Evolutionary conservation across 2,888 invertebrate species (phyloP), one percentile per base, ranked within the genome.

Genomic region (Ptilodon capucinus): DNA sequence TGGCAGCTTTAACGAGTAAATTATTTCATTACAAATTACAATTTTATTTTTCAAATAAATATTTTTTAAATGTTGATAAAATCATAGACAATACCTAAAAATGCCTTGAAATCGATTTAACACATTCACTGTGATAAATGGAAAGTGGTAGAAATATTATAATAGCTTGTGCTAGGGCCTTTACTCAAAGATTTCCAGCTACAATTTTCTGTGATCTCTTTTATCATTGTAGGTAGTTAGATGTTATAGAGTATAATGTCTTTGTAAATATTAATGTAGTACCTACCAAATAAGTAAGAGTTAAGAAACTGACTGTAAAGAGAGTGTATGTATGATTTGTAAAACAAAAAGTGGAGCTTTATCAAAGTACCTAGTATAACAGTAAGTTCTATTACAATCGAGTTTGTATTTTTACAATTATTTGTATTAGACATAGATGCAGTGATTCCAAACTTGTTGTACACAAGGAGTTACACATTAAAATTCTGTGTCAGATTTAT

Each of bases 131-230:
- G 91, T 91, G 91, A 91, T 90, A 91, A 69, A 79, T 79, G 73
- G 19, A 76, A 86, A 84, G 89, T 90, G 90, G 90, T 89, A 89
- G 84, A 86, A 74, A 75, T 77, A 48, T 59, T 60, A 54, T 60
- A 58, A 68, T 79, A 83, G 80, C 79, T 74, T 81, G 84, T 79
- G 84, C 81, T 87, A 88, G 86, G 80, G 77, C 79, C 81, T 83
- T 84, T 83, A 89, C 86, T 86, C 85, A 81, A 88, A 88, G 84
- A 89, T 91, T 91, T 91, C 90, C 91, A 91, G 91, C 91, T 91
- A 91, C 91, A 90, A 91, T 91, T 91, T 91, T 91, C 91, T 92
- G 92, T 92, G 92, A 92, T 92, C 92, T 92, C 92, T 91, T 85
- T 84, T 86, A 90, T 87, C 86, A 84, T 84, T 86, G 78, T 89